Conservation (phyloP, 1,140 invertebrate genomes). For the Plutomurus gul region DNA sequence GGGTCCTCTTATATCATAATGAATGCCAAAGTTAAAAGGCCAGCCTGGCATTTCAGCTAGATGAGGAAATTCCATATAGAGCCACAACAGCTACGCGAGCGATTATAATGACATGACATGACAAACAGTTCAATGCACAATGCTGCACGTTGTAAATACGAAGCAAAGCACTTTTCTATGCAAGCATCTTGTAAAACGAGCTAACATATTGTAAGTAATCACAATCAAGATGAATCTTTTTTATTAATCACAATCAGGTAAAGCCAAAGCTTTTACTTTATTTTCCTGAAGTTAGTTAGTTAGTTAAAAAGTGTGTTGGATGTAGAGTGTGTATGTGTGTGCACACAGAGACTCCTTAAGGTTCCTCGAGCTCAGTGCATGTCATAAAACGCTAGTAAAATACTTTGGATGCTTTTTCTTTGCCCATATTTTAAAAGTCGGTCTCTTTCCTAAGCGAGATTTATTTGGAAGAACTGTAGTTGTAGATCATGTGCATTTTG, state of each 20-base stretch:
- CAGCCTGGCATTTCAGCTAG: constrained; percentile 1
- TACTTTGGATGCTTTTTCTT: constrained; percentile 1
- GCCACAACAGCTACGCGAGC: background rate
- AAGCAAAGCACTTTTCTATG: background rate
- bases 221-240: background rate
- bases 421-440: constrained; percentile 39
- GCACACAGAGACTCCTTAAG: background rate
- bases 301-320: too few species aligned
- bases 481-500: constrained; percentile 38
- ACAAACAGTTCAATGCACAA: constrained; percentile 16
- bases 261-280: constrained; percentile 23
- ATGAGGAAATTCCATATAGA: constrained; percentile 33
- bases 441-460: constrained; percentile 32
- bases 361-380: background rate
- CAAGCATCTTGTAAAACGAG: background rate
- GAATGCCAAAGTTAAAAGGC: constrained; percentile 15
- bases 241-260: constrained; percentile 18
- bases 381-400: constrained; percentile 4
- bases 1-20: constrained; percentile 32
- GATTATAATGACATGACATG: constrained; percentile 31
- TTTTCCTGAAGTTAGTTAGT: constrained; percentile 24
- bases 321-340: background rate
- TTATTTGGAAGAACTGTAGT: constrained; percentile 39
- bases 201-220: background rate
- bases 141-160: background rate